Evolutionary conservation across 2,888 invertebrate genomes (phyloP).

Genomic region (Watsonalla binaria): DNA sequence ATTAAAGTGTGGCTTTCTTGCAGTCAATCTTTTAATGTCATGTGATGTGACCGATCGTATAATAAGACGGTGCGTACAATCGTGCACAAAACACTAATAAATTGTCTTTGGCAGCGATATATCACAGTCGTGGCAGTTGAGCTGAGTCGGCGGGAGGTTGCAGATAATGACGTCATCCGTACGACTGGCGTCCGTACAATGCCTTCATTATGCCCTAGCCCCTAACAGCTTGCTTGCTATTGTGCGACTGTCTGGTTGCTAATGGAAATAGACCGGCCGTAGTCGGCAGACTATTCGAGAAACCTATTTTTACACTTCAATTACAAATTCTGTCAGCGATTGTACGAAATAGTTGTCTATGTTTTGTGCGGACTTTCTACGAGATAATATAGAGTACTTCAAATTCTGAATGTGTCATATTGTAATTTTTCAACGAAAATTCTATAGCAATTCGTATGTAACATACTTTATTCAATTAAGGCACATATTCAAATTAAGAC

Average conservation of each 20-base stretch:
- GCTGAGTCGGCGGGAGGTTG: slow-evolving; percentile 55
- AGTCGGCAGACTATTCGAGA: slow-evolving; percentile 20
- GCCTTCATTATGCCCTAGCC: slow-evolving; percentile 65
- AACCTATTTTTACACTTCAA: slow-evolving; percentile 23
- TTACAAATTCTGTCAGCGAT: slow-evolving; percentile 12
- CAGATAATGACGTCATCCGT: slow-evolving; percentile 60
- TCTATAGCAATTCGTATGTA: background rate
- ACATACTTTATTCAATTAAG: background rate
- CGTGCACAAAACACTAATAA: slow-evolving; percentile 51
- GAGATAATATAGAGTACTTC: no score
- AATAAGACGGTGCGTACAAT: slow-evolving; percentile 26
- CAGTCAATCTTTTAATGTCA: background rate
- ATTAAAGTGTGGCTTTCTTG: background rate
- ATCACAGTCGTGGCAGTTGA: slow-evolving; percentile 45
- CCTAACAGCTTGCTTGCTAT: slow-evolving; percentile 65
- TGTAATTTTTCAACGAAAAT: no score
- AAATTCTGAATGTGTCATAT: no score
- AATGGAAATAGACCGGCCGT: slow-evolving; percentile 48
- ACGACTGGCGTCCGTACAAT: slow-evolving; percentile 48
- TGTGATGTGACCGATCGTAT: slow-evolving; percentile 3
- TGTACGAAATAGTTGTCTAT: slow-evolving; percentile 5
- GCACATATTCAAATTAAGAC: background rate
- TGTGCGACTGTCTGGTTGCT: slow-evolving; percentile 48
- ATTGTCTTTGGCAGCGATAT: slow-evolving; percentile 49
- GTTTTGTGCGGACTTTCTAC: background rate